Evolutionary conservation across 2,113 vertebrate species (phyloP), one percentile per base, ranked within the genome.

Genomic region (Chloropsis hardwickii): DNA sequence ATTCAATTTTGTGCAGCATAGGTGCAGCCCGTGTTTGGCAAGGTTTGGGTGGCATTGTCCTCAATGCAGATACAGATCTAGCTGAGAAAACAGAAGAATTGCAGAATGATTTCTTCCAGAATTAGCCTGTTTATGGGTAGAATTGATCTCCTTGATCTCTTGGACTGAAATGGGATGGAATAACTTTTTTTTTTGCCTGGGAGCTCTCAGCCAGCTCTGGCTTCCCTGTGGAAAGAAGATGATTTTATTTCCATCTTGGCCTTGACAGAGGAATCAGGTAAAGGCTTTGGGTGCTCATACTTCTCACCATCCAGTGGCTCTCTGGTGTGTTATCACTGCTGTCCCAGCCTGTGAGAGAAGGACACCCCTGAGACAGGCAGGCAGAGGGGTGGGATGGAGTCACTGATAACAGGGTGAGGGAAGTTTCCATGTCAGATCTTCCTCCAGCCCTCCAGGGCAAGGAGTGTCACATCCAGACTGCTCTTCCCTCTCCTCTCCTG

Each of bases 351-450:
- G 48, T 12, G 17, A 0, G 14, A 0, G n/a, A 31, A 0, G 31
- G 61, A 22, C 28, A 88, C 17, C 60, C 53, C 6, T 1, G 72
- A 42, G 79, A 42, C 58, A 79, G 85, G 14, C 78, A 18, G 85
- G 53, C 45, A 58, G 20, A 70, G 84, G 12, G 81, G 28, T 3
- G 7, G 71, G 40, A 74, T n/a, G 56, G 12, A 16, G 45, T 5
- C 58, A 18, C 4, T 64, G 83, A 47, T 6, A 53, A 42, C 56
- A 85, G 65, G 48, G 51, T 86, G 74, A 45, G 87, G 90, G 92
- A 95, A 91, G 87, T 94, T 73, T 85, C 73, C 78, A 65, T 33
- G 73, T 79, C 89, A 81, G 37, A 51, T 20, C 90, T 50, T 39
- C 57, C 91, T 81, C 12, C 50, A 66, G 72, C 54, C 90, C 78